A percentile compares a stretch with the other conserved stretches of the same genome.
These are phyloP conservation scores for Cataglyphis hispanica DNA, from an alignment of 1,140 invertebrate species.

Conservation along the genomic window DNA sequence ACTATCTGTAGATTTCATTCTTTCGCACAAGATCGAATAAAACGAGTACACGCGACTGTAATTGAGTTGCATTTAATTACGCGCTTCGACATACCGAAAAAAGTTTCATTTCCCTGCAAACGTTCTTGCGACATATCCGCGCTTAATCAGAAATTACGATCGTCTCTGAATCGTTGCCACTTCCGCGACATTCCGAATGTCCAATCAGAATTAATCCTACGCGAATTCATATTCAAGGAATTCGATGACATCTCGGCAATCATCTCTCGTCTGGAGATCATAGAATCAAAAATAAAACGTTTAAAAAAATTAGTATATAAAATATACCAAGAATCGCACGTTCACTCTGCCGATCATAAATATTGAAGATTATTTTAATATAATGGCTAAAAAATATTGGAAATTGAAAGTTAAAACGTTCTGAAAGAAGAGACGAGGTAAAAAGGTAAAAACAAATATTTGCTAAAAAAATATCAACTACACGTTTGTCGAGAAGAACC, in stretches of 20 bases:
- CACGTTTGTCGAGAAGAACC: background rate
- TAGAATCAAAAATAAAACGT: background rate
- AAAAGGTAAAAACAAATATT: background rate
- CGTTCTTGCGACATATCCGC: constrained; percentile 29
- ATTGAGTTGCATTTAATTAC: constrained; percentile 52
- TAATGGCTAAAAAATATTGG: background rate
- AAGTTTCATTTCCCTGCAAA: constrained; percentile 49
- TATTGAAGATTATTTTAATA: background rate
- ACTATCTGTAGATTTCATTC: background rate
- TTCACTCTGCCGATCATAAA: background rate
- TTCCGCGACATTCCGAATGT: constrained; percentile 40
- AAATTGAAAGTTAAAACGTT: background rate
- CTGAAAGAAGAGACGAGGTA: background rate
- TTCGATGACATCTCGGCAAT: background rate
- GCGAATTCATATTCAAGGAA: constrained; percentile 57
- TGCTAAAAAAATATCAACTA: background rate
- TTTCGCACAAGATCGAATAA: constrained; percentile 4
- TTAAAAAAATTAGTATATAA: background rate
- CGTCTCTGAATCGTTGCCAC: constrained; percentile 7
- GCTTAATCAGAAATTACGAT: constrained; percentile 55
- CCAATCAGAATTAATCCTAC: constrained; percentile 48
- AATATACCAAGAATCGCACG: background rate
- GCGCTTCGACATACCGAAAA: constrained; percentile 15
- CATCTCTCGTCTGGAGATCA: background rate
- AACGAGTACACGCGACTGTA: constrained; percentile 10